Base-by-base conservation (phyloP, 2,888 invertebrate species). In the Drosophila seclusa region DNA sequence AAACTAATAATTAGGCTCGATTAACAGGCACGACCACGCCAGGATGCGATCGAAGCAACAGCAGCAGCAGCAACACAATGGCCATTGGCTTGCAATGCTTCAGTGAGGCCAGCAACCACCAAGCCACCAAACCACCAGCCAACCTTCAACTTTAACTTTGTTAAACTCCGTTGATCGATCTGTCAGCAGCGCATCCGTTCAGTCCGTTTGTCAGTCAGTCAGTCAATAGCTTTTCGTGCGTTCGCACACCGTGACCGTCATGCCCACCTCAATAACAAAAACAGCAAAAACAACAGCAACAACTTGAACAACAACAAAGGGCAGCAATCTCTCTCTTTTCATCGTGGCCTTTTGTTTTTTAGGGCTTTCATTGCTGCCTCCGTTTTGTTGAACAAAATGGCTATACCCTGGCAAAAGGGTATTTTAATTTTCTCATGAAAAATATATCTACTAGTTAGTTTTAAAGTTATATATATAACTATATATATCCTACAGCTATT, bases 1-100 rank as follows among this genome's bases (percentile, higher is more conserved):
- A 80, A 88, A 91, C 88, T 91, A 91, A 91, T 91, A 91, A 91
- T 91, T 91, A 89, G 91, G 87, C 82, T 73, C 86, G 87, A 65
- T 82, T 82, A 83, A 80, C 82, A 80, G 85, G 75, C 82, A 80
- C 77, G 65, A 83, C 74, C 67, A 62, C 68, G 72, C 34, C 70
- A 70, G 71, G 78, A 73, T 73, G 78, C 62, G 59, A 67, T 69
- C 49, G 21, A 27, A 59, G 24, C 50, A 50, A 21, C 50, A 40
- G 31, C 52, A 32, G 7, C 29, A 58, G n/a, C 54, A 49, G 32
- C 32, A 49, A 18, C 50, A 72, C 68, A 76, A 71, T 62, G 57
- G 49, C 38, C 54, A 40, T 45, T 54, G 53, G 55, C 34, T 57
- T 70, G 53, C 62, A 76, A 78, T 66, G 78, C 68, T 72, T 76